Percentiles rank a stretch among this genome's conserved stretches.
Conservation (phyloP, 2,888 invertebrate genomes). For the Erebia epiphron region DNA sequence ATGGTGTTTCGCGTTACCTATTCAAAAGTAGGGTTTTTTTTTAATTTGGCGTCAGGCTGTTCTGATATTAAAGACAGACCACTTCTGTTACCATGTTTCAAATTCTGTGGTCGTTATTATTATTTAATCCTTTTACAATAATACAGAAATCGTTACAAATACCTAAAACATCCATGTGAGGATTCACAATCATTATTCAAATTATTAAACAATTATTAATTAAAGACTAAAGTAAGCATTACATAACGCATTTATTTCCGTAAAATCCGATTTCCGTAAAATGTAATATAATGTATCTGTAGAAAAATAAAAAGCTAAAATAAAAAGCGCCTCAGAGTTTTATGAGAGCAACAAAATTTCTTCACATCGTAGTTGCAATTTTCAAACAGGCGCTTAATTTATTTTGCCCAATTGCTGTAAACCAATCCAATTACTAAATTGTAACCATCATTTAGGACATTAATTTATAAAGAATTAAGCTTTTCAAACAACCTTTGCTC, state of each 20-base stretch:
- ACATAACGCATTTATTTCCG: too few species aligned
- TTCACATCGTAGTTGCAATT: background rate
- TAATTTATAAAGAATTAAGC: background rate
- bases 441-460: background rate
- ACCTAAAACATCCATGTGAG: conserved; percentile 57
- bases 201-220: conserved; percentile 61
- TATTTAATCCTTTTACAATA: conserved; percentile 57
- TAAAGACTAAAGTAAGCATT: background rate
- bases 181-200: conserved; percentile 66
- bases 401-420: background rate
- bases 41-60: too few species aligned
- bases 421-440: background rate
- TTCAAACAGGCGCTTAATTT: background rate
- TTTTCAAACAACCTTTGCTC: background rate
- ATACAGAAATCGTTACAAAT: conserved; percentile 66
- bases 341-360: background rate
- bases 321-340: background rate
- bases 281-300: too few species aligned
- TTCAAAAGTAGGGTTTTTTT: too few species aligned
- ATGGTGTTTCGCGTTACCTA: too few species aligned
- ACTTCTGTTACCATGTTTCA: too few species aligned
- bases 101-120: conserved; percentile 39
- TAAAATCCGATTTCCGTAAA: too few species aligned
- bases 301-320: background rate
- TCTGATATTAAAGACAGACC: too few species aligned